These are phyloP conservation scores for Shinisaurus crocodilurus DNA, from an alignment of 2,113 vertebrate genomes.

Conservation along the genomic window DNA sequence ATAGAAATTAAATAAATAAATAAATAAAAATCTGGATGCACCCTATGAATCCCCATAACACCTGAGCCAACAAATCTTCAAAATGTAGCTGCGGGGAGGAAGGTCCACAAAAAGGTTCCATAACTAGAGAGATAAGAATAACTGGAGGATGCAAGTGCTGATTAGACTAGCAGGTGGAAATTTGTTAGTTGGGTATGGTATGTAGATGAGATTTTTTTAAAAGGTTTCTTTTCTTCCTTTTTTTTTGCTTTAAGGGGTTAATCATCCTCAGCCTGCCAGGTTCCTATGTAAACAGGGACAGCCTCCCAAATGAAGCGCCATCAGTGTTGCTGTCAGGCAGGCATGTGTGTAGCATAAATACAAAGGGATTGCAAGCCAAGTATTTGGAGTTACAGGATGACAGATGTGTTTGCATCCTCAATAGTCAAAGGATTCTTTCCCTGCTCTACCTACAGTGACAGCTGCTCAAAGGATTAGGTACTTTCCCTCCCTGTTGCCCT, in stretches of 20 bases:
- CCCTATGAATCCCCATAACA: background rate
- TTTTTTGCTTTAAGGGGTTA: conserved; percentile 36
- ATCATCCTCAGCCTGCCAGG: conserved; percentile 33
- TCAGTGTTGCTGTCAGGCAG: conserved; percentile 23
- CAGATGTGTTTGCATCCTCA: background rate
- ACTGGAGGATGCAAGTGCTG: background rate
- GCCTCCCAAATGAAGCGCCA: conserved; percentile 9
- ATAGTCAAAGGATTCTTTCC: rapidly evolving
- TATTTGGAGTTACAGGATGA: background rate
- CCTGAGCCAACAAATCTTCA: background rate
- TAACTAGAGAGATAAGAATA: conserved; percentile 26
- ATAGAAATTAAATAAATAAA: too few species aligned
- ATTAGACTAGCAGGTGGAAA: background rate
- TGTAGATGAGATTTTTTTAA: conserved; percentile 17
- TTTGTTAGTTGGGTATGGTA: conserved; percentile 20
- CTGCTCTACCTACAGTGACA: background rate
- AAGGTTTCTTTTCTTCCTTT: background rate
- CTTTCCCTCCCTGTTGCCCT: rapidly evolving
- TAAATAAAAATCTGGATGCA: too few species aligned
- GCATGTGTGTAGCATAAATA: rapidly evolving
- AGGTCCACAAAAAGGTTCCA: background rate
- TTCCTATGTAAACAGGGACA: conserved; percentile 33
- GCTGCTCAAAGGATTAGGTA: conserved; percentile 10
- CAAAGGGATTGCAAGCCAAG: background rate
- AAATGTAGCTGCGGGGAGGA: background rate